Base-by-base conservation (phyloP, 2,113 vertebrate genomes). In the Megatriorchis doriae region DNA sequence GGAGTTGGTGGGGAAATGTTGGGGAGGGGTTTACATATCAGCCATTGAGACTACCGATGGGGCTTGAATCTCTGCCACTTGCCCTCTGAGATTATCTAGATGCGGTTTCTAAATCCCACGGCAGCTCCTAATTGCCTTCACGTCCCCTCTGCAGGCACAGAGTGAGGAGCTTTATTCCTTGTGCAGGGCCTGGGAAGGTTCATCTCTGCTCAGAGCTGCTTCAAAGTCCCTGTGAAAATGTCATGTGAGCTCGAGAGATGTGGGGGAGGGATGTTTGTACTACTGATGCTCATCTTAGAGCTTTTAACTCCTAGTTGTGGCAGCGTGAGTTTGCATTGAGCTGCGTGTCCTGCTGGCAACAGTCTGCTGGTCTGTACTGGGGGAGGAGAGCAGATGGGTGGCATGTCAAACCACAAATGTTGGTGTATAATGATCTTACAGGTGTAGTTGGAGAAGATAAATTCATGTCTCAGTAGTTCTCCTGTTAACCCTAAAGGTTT, bases 391-490 rank as follows among this genome's bases (percentile, higher is more conserved):
- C 59, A 32, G 47, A 16, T 52, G 71, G 82, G 53, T 52, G 82
- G 12, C 42, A 7, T 3, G 2, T 36, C 47, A 23, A 3, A 34
- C 53, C 43, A 7, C 6, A 3, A 18, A 2, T 22, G 16, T 61
- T 31, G n/a, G 14, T n/a, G 32, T 18, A 1, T 9, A 21, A 13
- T 7, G 18, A 6, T 31, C 72, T 73, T 8, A 16, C 0, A 2
- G 21, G 14, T 65, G 26, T 14, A 25, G 52, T 0, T 48, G 36
- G 71, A 72, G 70, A 67, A 40, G 52, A 47, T 25, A 50, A 66
- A 61, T 40, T 23, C 12, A 34, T 10, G 23, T 65, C 45, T 56
- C 34, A 7, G 55, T 18, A 26, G 62, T 42, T 75, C 29, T 80
- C 5, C 23, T 80, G 31, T 67, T 77, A 61, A 85, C 62, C 67